Evolutionary conservation across 2,797 vertebrate species (phyloP), one percentile per base, ranked within the genome.

Genomic region (Arnoldichthys spilopterus): DNA sequence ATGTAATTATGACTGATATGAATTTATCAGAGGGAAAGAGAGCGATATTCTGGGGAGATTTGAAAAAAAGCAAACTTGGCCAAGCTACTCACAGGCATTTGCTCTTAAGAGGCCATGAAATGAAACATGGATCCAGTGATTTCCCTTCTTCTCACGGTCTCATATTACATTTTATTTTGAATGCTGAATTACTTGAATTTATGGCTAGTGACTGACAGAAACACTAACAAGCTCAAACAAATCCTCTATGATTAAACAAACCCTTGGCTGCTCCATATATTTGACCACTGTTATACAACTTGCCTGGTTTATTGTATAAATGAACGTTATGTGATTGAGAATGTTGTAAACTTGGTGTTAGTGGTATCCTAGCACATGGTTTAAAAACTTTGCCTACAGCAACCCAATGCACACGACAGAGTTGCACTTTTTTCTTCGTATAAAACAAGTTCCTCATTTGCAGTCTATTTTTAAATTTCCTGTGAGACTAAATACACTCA

Each of bases 371-470:
- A 71, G 45, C 77, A 59, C 61, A 62, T 59, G 74, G 69, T 22
- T 56, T 13, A 58, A 59, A 59, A 59, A 15, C n/a, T 12, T 34
- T 34, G 47, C 22, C 16, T 64, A 13, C 22, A 37, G 49, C 12
- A 61, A 77, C 20, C 64, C 1, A 16, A 18, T n/a, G 34, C 34
- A n/a, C n/a, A 30, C 9, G 4, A n/a, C 37, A 22, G 43, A 62
- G 40, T 13, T 49, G 51, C 34, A 76, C 74, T 88, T 58, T 8
- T 3, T 30, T 13, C 18, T 49, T n/a, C 5, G 24, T 18, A 20
- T 20, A 45, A 2, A 73, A 64, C 13, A 37, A 85, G 87, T 88
- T 91, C 88, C 86, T 88, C 88, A 90, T 92, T 91, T 88, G 83
- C 74, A 76, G 51, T 64, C 71, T 26, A 45, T 87, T 89, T 90